These are phyloP conservation scores for Ceraclea dissimilis DNA, from an alignment of 2,888 invertebrate genomes.

Conservation along the genomic window DNA sequence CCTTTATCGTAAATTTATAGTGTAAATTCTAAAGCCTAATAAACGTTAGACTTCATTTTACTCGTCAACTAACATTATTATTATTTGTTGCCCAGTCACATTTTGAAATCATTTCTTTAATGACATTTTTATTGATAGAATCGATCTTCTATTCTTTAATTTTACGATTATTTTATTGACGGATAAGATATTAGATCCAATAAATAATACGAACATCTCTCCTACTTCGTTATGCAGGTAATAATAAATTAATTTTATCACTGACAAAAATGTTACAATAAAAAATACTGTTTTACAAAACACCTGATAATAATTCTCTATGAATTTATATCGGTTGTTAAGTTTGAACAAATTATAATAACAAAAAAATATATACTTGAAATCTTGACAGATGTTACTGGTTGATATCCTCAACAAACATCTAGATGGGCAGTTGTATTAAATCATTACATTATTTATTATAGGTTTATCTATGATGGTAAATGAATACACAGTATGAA, in stretches of 20 bases:
- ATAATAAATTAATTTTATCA: slow-evolving; percentile 1
- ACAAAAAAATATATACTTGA: not conserved
- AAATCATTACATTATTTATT: too few species aligned
- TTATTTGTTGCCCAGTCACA: too few species aligned
- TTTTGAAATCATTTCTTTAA: not conserved
- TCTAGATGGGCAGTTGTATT: too few species aligned
- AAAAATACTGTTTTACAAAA: slow-evolving; percentile 2
- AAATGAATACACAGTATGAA: too few species aligned
- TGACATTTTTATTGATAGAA: not conserved
- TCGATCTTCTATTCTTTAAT: not conserved
- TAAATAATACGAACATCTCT: not conserved
- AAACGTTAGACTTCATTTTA: too few species aligned
- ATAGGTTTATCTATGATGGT: too few species aligned
- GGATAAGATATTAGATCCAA: not conserved
- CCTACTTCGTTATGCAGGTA: not conserved
- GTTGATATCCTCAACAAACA: not conserved
- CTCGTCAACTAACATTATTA: too few species aligned
- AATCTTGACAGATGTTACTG: not conserved
- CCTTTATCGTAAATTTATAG: slow-evolving; percentile 6
- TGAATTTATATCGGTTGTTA: slow-evolving; percentile 2
- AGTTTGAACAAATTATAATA: not conserved
- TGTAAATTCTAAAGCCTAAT: not conserved
- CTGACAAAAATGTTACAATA: slow-evolving; percentile 1
- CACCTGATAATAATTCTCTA: not conserved
- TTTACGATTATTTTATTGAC: not conserved